These are phyloP conservation scores for Yponomeuta sedellus DNA, from an alignment of 2,888 invertebrate species.

Conservation along the genomic window DNA sequence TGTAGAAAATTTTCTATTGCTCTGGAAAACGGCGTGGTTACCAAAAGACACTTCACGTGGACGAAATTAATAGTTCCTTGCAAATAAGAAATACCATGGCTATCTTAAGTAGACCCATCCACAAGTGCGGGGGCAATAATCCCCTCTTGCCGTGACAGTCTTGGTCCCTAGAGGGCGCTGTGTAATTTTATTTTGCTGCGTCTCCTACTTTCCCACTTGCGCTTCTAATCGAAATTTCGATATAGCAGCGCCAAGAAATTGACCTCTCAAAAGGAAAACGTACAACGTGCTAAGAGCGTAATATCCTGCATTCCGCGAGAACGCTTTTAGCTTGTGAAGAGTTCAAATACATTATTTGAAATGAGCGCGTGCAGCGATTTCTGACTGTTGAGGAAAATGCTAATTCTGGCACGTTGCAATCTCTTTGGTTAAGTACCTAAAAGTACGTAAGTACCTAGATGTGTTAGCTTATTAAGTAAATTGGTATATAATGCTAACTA, in stretches of 20 bases:
- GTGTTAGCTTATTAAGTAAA: too few relatives aligned
- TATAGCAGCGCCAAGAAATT: constrained; percentile 24
- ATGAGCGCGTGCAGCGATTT: neutral
- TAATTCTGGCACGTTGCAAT: neutral
- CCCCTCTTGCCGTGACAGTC: constrained; percentile 54
- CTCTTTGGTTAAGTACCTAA: too few relatives aligned
- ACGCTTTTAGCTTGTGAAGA: neutral
- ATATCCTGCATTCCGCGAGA: constrained; percentile 13
- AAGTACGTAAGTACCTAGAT: too few relatives aligned
- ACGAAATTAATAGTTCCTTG: too few relatives aligned
- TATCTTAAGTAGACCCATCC: neutral
- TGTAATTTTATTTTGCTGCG: constrained; percentile 53
- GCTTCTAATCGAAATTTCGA: constrained; percentile 39
- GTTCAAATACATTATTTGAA: neutral
- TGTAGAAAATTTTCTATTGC: too few relatives aligned
- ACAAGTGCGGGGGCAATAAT: constrained; percentile 62
- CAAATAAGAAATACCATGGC: too few relatives aligned
- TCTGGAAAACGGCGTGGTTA: too few relatives aligned
- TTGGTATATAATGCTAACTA: too few relatives aligned
- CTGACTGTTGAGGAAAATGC: neutral
- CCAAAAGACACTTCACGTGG: too few relatives aligned
- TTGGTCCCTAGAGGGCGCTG: constrained; percentile 42
- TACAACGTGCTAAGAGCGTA: constrained; percentile 2
- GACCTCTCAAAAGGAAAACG: constrained; percentile 19
- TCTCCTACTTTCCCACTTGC: constrained; percentile 32